A percentile compares a stretch with the other conserved stretches of the same genome.
These are phyloP conservation scores for Loris lydekkerianus DNA, from an alignment of 2,797 vertebrate species.

Conservation along the genomic window DNA sequence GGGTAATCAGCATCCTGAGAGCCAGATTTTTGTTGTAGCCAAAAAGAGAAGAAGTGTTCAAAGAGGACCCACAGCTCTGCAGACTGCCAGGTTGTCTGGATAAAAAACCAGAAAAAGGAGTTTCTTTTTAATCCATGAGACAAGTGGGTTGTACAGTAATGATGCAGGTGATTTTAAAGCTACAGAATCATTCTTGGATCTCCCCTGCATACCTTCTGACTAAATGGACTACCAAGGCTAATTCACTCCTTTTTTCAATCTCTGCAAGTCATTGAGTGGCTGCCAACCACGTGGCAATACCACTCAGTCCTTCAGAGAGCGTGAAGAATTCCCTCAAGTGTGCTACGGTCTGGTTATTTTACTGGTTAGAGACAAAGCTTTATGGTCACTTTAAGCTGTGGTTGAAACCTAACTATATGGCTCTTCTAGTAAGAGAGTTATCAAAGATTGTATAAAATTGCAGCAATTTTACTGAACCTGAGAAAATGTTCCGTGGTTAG, in stretches of 20 bases:
- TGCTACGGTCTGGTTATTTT: constrained; percentile 20
- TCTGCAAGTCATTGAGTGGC: constrained; percentile 8
- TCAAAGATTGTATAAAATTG: constrained; percentile 53
- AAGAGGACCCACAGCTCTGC: background rate
- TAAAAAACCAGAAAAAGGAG: constrained; percentile 12
- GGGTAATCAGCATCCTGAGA: background rate
- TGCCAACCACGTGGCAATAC: background rate
- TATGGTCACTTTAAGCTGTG: constrained; percentile 11
- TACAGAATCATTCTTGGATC: constrained; percentile 5
- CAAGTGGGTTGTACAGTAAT: background rate
- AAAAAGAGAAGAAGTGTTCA: background rate
- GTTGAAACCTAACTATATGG: background rate
- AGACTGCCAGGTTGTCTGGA: background rate
- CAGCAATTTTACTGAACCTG: constrained; percentile 65
- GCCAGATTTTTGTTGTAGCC: background rate
- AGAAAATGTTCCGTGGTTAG: constrained; percentile 66
- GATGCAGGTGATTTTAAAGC: constrained; percentile 13
- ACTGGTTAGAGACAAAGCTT: constrained; percentile 46
- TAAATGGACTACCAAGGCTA: background rate
- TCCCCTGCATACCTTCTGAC: background rate
- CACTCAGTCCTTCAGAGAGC: background rate
- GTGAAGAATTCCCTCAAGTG: background rate
- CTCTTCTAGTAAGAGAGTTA: constrained; percentile 47
- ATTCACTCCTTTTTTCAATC: background rate
- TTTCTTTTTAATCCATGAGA: constrained; percentile 45